Evolutionary conservation across 1,140 invertebrate genomes (phyloP).

Genomic region (Drosophila guanche): DNA sequence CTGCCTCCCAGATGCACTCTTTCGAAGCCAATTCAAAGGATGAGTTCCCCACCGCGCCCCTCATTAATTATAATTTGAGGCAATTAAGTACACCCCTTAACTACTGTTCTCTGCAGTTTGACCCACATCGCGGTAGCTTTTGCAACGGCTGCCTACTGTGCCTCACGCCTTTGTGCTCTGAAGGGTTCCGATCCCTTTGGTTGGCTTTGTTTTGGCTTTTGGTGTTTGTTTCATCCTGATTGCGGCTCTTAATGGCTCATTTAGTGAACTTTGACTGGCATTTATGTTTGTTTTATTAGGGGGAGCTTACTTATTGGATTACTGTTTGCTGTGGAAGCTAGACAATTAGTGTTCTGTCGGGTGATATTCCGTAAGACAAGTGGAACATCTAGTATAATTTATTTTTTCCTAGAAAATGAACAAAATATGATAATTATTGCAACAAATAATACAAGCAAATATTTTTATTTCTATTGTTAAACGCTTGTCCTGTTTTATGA

Average conservation of each 20-base stretch:
- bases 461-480: too few species aligned
- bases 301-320: not conserved
- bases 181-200: not conserved
- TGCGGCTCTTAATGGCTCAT: constrained; percentile 2
- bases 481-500: too few species aligned
- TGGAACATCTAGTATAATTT: too few species aligned
- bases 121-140: constrained; percentile 30
- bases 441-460: too few species aligned
- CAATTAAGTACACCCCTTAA: constrained; percentile 46
- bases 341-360: not conserved
- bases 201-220: not conserved
- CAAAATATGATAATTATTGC: too few species aligned
- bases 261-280: constrained; percentile 4
- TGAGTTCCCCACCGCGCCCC: not conserved
- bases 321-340: not conserved
- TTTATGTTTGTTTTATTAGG: constrained; percentile 5
- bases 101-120: constrained; percentile 46
- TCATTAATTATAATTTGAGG: constrained; percentile 57
- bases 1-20: constrained; percentile 2
- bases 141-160: not conserved
- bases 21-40: not conserved
- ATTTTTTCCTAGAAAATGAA: too few species aligned
- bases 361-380: too few species aligned
- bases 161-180: too few species aligned
- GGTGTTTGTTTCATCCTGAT: constrained; percentile 10